Base-by-base conservation (phyloP, 2,797 vertebrate genomes). In the Pteropus rufus region DNA sequence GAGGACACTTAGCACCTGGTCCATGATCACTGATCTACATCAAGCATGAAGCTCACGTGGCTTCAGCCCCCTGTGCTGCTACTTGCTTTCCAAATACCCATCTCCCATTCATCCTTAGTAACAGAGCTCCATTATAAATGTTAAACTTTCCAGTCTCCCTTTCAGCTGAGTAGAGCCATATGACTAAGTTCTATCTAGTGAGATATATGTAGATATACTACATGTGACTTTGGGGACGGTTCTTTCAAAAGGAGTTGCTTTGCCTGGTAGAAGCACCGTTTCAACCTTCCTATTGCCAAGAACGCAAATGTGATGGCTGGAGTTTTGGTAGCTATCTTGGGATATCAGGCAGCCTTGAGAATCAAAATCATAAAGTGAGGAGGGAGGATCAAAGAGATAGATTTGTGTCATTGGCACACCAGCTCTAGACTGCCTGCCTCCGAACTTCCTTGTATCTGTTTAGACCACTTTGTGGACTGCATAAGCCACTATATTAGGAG, bases 231-330 rank as follows among this genome's bases (percentile, higher is more conserved):
- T 67, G 58, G 54, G 58, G 19, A 58, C 11, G 46, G 19, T 39
- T 24, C 73, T 95, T 89, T 92, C 80, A 19, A 88, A 93, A 89
- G 36, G 15, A 85, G 19, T 88, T 91, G 8, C 34, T 62, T 72
- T 77, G 31, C 34, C 34, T 95, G 21, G 9, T 5, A 91, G 46
- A 79, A 87, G 31, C 26, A 16, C 14, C n/a, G 39, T 94, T 34
- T 75, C 69, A 79, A 69, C 4, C 15, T 73, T 58, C 39, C 23
- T 92, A 54, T 14, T 39, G 5, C 39, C 60, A 75, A 76, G 80
- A 76, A 88, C 46, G 24, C 34, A 91, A n/a, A 65, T 58, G 49
- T 56, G 72, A 73, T 80, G 75, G 26, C 64, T 64, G 64, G 73
- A 46, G 60, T 73, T 88, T n/a, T 91, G n/a, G 39, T 21, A 77